These are phyloP conservation scores for Oreochromis aureus DNA, from an alignment of 2,113 vertebrate genomes.

Conservation along the genomic window DNA sequence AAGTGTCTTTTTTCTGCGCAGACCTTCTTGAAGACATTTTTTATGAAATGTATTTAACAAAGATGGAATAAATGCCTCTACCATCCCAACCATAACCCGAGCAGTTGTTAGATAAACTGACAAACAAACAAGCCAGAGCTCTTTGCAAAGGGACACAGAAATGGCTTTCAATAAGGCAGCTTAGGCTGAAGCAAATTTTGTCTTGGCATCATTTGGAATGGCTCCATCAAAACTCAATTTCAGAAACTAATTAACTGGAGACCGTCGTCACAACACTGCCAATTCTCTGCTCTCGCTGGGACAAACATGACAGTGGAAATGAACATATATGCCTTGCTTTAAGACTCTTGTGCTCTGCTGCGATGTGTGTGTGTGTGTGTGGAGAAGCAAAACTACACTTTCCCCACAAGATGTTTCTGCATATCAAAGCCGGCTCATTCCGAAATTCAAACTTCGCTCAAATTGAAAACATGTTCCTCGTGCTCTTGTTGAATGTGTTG, in stretches of 20 bases:
- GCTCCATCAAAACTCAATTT: constrained; percentile 99
- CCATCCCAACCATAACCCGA: constrained; percentile 64
- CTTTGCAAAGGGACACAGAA: constrained; percentile 88
- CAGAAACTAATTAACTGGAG: constrained; percentile 99
- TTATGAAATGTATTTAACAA: constrained; percentile 25
- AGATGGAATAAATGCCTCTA: constrained; percentile 10
- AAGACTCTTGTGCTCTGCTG: constrained; percentile 7
- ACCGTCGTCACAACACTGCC: constrained; percentile 84
- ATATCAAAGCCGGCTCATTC: neutral
- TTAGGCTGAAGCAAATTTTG: constrained; percentile 92
- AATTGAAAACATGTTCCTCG: neutral
- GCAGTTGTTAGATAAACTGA: constrained; percentile 89
- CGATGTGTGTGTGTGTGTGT: neutral
- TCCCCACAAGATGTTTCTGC: neutral
- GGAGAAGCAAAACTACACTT: neutral
- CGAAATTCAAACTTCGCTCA: neutral
- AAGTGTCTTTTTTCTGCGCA: neutral
- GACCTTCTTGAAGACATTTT: neutral
- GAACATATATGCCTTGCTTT: constrained; percentile 43
- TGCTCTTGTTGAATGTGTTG: neutral
- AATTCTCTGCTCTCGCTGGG: constrained; percentile 58
- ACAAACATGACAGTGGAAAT: constrained; percentile 41
- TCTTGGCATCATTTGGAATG: constrained; percentile 96
- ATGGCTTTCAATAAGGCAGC: constrained; percentile 90
- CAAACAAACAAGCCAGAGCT: constrained; percentile 79